These are phyloP conservation scores for Cyrtorhinus lividipennis DNA, from an alignment of 1,140 invertebrate genomes.

Conservation along the genomic window DNA sequence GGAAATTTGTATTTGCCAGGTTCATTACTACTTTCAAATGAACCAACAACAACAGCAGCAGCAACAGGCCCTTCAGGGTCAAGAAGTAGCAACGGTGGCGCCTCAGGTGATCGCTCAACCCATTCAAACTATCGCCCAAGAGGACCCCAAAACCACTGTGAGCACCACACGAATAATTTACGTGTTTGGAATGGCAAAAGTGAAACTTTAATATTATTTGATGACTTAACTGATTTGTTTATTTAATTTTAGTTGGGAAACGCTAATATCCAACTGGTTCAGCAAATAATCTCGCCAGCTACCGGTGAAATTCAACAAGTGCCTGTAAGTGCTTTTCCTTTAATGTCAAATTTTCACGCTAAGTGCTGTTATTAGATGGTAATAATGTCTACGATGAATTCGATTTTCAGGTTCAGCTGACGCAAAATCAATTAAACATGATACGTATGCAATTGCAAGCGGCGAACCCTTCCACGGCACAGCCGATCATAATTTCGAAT, in stretches of 20 bases:
- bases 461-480: slow-evolving; percentile 40
- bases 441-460: slow-evolving; percentile 78
- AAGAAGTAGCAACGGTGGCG: slow-evolving; percentile 24
- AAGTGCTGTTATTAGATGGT: not conserved
- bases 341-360: not conserved
- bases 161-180: not conserved
- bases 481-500: slow-evolving; percentile 58
- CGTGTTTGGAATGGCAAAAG: not conserved
- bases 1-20: slow-evolving; percentile 37
- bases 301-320: slow-evolving; percentile 83
- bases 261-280: slow-evolving; percentile 61
- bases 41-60: slow-evolving; percentile 61
- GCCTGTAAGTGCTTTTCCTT: slow-evolving; percentile 45
- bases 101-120: slow-evolving; percentile 33
- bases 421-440: slow-evolving; percentile 73
- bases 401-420: slow-evolving; percentile 66
- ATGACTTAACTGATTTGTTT: not conserved
- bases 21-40: slow-evolving; percentile 75
- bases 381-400: slow-evolving; percentile 3
- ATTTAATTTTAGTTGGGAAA: not conserved
- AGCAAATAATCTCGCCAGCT: slow-evolving; percentile 68
- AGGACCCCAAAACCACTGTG: slow-evolving; percentile 33
- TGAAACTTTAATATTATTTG: not conserved
- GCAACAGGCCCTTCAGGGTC: slow-evolving; percentile 30
- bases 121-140: slow-evolving; percentile 50